These are phyloP conservation scores for Mactromeris polynyma DNA, from an alignment of 2,888 invertebrate genomes.

Conservation along the genomic window DNA sequence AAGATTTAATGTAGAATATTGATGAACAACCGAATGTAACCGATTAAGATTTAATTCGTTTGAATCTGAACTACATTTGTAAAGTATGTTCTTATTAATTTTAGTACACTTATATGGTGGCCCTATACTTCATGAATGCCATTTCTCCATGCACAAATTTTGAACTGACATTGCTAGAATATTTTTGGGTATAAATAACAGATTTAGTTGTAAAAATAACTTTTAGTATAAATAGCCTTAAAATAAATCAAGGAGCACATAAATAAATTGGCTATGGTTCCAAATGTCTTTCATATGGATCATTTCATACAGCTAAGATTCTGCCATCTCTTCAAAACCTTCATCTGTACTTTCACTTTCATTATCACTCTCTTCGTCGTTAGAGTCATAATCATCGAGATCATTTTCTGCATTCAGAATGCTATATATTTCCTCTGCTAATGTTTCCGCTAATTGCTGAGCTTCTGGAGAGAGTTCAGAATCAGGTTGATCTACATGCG, in stretches of 20 bases:
- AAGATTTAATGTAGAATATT: no score
- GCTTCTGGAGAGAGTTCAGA: slow-evolving; percentile 33
- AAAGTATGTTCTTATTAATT: no score
- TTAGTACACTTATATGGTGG: neutral
- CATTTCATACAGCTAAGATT: neutral
- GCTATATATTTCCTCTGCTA: slow-evolving; percentile 51
- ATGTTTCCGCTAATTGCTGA: slow-evolving; percentile 29
- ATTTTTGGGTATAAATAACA: neutral
- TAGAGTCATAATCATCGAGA: slow-evolving; percentile 9
- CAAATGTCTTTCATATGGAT: neutral
- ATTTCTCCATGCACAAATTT: neutral
- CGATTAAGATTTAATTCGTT: no score
- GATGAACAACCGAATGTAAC: no score
- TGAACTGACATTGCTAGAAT: neutral
- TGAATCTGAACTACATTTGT: no score
- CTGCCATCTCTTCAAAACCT: slow-evolving; percentile 51
- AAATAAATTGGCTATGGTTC: neutral
- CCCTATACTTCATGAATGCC: no score
- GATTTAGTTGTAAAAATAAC: neutral
- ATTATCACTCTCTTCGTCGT: slow-evolving; percentile 5
- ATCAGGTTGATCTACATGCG: neutral
- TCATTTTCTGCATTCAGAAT: slow-evolving; percentile 29
- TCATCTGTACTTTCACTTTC: slow-evolving; percentile 47
- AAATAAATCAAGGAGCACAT: neutral
- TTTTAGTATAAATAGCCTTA: neutral